These are phyloP conservation scores for Penaeus japonicus DNA, from an alignment of 1,140 invertebrate species.

Conservation along the genomic window DNA sequence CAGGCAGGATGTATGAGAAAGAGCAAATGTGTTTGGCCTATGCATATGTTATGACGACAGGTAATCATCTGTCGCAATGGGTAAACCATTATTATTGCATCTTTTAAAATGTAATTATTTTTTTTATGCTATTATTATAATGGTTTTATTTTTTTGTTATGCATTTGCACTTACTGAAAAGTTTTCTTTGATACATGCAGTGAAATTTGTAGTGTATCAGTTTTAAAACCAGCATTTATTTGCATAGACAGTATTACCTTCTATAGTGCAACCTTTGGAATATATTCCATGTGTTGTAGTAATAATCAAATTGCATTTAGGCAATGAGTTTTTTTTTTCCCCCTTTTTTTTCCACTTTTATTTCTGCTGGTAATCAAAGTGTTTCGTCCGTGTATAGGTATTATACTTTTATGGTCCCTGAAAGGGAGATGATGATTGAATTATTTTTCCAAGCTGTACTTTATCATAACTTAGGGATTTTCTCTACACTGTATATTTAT, in stretches of 20 bases:
- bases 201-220: too few relatives aligned
- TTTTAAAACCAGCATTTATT: neutral
- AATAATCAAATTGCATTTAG: constrained; percentile 51
- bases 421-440: constrained; percentile 49
- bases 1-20: too few relatives aligned
- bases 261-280: constrained; percentile 25
- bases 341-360: too few relatives aligned
- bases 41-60: too few relatives aligned
- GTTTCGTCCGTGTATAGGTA: constrained; percentile 46
- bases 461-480: constrained; percentile 38
- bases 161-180: too few relatives aligned
- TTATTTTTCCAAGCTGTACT: constrained; percentile 50
- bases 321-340: constrained; percentile 21
- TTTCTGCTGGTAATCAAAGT: constrained; percentile 40
- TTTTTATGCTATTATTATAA: too few relatives aligned
- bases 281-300: constrained; percentile 32
- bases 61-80: too few relatives aligned
- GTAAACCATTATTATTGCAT: too few relatives aligned
- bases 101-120: too few relatives aligned
- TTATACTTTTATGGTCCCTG: constrained; percentile 38
- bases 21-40: too few relatives aligned
- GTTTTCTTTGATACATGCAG: too few relatives aligned
- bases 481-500: constrained; percentile 48
- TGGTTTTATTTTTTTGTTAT: too few relatives aligned
- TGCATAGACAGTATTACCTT: constrained; percentile 26